Percentiles rank a stretch among this genome's conserved stretches.
These are phyloP conservation scores for Dendrolimus punctatus DNA, from an alignment of 1,140 invertebrate species.

Conservation along the genomic window DNA sequence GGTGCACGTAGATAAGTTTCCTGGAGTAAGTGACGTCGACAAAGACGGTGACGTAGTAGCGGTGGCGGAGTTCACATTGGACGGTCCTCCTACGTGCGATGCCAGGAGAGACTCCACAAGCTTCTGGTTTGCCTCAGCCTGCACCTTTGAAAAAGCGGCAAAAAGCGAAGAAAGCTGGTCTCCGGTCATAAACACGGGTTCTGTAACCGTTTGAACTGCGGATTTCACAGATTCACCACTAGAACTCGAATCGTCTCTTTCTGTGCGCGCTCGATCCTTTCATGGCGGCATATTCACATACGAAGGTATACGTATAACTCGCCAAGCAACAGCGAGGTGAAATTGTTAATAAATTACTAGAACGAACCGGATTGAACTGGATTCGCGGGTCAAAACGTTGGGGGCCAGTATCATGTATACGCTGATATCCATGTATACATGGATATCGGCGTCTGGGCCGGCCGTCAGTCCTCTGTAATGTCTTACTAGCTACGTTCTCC, in stretches of 20 bases:
- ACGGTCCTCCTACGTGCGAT: neutral
- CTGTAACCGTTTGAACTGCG: neutral
- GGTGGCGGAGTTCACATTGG: neutral
- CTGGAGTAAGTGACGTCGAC: no score
- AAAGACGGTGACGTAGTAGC: no score
- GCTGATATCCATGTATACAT: no score
- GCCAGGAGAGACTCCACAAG: neutral
- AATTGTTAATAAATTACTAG: no score
- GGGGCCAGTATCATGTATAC: no score
- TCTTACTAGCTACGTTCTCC: slow-evolving; percentile 24
- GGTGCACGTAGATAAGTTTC: no score
- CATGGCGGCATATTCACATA: neutral
- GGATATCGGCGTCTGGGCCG: no score
- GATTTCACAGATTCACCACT: neutral
- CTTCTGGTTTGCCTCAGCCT: slow-evolving; percentile 1
- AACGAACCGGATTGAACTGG: no score
- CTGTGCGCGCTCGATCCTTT: neutral
- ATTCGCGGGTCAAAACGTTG: no score
- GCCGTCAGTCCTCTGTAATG: no score
- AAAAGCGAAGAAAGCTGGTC: neutral
- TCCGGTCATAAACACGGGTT: neutral
- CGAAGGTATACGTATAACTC: neutral
- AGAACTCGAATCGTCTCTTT: neutral
- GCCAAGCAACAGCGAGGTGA: no score
- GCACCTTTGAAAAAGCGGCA: neutral